These are phyloP conservation scores for Rhynchonycteris naso DNA, from an alignment of 2,797 vertebrate species.

Conservation along the genomic window DNA sequence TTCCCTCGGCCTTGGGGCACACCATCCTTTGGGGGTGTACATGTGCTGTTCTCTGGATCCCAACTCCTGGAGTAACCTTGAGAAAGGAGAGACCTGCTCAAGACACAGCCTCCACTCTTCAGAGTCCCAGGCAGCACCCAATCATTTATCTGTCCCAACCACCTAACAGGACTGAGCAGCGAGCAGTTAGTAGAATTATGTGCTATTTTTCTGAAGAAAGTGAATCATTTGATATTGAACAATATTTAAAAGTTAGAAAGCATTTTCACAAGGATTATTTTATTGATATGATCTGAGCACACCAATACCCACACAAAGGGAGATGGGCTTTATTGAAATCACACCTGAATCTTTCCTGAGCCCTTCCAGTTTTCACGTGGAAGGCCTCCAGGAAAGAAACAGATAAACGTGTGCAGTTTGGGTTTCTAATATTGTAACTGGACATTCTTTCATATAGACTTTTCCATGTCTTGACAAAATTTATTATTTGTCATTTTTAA, in stretches of 20 bases:
- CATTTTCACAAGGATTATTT: conserved; percentile 7
- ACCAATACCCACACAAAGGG: background rate
- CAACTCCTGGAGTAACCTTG: background rate
- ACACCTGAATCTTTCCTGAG: background rate
- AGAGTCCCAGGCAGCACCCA: background rate
- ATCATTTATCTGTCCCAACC: background rate
- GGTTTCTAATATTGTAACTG: background rate
- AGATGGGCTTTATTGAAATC: background rate
- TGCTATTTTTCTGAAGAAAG: background rate
- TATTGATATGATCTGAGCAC: background rate
- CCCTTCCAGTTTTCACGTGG: background rate
- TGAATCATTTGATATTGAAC: background rate
- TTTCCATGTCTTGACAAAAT: background rate
- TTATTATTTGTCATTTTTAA: background rate
- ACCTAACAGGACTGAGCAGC: background rate
- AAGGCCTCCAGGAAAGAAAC: background rate
- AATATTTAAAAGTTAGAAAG: background rate
- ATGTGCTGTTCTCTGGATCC: background rate
- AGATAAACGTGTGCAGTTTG: background rate
- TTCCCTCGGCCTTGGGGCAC: background rate
- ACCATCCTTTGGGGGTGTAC: background rate
- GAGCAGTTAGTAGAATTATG: background rate
- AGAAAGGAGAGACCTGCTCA: background rate
- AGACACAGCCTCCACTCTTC: background rate
- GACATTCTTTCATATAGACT: background rate